A percentile compares a stretch with the other conserved stretches of the same genome.
Conservation (phyloP, 2,888 invertebrate species). For the Eristalinus aeneus region DNA sequence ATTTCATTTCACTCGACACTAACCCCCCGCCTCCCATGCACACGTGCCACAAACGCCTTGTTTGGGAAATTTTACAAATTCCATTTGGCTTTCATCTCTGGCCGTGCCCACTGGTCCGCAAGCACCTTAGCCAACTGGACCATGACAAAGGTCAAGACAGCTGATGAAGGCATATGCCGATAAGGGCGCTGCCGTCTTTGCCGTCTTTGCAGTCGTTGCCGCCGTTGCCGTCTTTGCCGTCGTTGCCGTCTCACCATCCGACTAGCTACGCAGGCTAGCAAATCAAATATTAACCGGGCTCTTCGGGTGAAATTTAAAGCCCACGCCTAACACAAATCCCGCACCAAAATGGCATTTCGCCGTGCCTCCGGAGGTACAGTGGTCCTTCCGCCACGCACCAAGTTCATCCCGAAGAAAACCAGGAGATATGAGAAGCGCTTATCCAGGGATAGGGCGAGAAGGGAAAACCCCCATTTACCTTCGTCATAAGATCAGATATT, state of each 20-base stretch:
- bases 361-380: slow-evolving; percentile 25
- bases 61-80: slow-evolving; percentile 34
- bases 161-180: slow-evolving; percentile 63
- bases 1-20: not conserved
- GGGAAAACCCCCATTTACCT: slow-evolving; percentile 25
- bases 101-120: not conserved
- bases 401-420: slow-evolving; percentile 44
- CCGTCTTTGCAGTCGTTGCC: no score
- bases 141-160: slow-evolving; percentile 55
- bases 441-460: not conserved
- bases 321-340: not conserved
- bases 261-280: slow-evolving; percentile 14
- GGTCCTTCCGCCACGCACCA: slow-evolving; percentile 41
- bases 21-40: slow-evolving; percentile 4
- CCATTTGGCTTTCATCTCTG: slow-evolving; percentile 32
- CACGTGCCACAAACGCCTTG: slow-evolving; percentile 28
- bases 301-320: slow-evolving; percentile 41
- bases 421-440: slow-evolving; percentile 37
- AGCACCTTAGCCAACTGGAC: slow-evolving; percentile 45
- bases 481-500: slow-evolving; percentile 52
- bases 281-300: slow-evolving; percentile 65
- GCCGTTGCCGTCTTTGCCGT: no score
- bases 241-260: no score
- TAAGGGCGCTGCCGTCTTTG: slow-evolving; percentile 28
- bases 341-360: slow-evolving; percentile 44